These are phyloP conservation scores for Nomada goodeniana DNA, from an alignment of 2,888 invertebrate species.

Conservation along the genomic window DNA sequence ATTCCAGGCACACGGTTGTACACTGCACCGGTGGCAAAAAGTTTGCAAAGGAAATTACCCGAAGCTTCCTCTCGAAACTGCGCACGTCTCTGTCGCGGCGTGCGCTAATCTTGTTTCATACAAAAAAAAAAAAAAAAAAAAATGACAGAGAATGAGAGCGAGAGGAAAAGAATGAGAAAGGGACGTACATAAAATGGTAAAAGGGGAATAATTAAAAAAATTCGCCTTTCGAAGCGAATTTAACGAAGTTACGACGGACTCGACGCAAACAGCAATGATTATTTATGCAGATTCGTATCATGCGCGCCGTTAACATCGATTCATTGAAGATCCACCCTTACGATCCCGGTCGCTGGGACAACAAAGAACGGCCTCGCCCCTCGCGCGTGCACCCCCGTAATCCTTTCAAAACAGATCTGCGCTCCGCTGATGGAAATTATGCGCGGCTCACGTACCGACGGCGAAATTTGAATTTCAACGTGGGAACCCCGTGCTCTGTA, in stretches of 20 bases:
- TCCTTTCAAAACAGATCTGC: constrained; percentile 61
- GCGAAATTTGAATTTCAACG: constrained; percentile 60
- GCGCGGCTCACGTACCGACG: constrained; percentile 29
- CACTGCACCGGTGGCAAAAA: constrained; percentile 14
- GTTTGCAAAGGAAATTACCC: constrained; percentile 51
- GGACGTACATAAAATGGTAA: no score
- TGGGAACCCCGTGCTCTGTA: constrained; percentile 29
- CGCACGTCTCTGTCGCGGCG: constrained; percentile 1
- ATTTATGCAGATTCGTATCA: constrained; percentile 74
- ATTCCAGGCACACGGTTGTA: constrained; percentile 22
- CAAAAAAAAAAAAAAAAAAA: not conserved
- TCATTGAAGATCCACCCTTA: constrained; percentile 65
- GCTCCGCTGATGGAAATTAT: constrained; percentile 44
- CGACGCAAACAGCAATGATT: constrained; percentile 61
- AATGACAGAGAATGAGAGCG: not conserved
- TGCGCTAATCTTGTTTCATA: constrained; percentile 41
- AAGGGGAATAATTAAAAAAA: no score
- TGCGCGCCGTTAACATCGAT: constrained; percentile 72
- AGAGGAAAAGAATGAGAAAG: not conserved
- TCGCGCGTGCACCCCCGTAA: constrained; percentile 43
- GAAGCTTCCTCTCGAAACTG: constrained; percentile 3
- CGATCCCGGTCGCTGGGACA: constrained; percentile 40
- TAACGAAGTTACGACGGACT: constrained; percentile 53
- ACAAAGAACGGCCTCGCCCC: constrained; percentile 57
- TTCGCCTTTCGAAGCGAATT: no score